Evolutionary conservation across 1,140 invertebrate genomes (phyloP).

Genomic region (Zaprionus gabonicus): DNA sequence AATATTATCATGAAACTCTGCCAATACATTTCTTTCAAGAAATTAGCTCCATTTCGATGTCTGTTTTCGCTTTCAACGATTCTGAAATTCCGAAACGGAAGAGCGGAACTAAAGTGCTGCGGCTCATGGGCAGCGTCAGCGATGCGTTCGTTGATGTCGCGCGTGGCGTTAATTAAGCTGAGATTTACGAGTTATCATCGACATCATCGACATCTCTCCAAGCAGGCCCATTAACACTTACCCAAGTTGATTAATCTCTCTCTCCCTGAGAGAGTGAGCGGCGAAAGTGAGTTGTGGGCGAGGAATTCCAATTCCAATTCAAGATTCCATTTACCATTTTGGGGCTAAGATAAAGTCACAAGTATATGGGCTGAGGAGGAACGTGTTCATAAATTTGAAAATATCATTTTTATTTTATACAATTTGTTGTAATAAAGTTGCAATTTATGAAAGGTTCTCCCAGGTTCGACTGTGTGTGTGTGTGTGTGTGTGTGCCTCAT

Average conservation of each 20-base stretch:
- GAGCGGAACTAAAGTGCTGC: conserved; percentile 48
- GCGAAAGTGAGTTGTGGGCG: neutral
- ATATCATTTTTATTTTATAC: conserved; percentile 28
- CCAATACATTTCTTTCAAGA: neutral
- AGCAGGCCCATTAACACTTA: conserved; percentile 54
- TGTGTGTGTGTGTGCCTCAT: neutral
- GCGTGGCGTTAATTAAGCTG: conserved; percentile 77
- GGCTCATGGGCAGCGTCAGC: conserved; percentile 56
- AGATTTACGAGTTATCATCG: conserved; percentile 64
- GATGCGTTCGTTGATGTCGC: conserved; percentile 62
- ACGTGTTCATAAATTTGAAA: conserved; percentile 61
- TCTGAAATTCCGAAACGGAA: conserved; percentile 2
- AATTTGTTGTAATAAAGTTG: conserved; percentile 59
- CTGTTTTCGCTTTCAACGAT: neutral
- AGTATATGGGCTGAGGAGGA: neutral
- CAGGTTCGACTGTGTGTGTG: conserved; percentile 16
- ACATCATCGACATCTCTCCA: conserved; percentile 40
- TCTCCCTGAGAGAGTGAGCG: neutral
- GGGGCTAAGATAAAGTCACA: neutral
- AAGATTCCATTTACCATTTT: conserved; percentile 1
- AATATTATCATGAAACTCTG: neutral
- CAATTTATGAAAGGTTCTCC: conserved; percentile 65
- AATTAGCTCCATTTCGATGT: neutral
- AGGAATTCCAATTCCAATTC: neutral
- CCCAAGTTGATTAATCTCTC: neutral